These are phyloP conservation scores for Eupithecia tripunctaria DNA, from an alignment of 2,888 invertebrate species.

Conservation along the genomic window DNA sequence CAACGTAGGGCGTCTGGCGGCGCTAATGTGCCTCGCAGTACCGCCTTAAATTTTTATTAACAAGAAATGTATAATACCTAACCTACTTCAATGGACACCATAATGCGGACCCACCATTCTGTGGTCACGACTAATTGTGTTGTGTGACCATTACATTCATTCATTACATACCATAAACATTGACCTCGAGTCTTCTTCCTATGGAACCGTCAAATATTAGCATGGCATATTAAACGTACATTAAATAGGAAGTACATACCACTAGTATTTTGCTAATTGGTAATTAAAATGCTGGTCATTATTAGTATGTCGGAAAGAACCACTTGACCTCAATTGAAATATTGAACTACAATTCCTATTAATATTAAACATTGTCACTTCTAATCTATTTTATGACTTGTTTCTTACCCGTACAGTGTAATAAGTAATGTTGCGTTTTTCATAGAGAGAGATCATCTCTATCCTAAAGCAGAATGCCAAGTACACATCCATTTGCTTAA, in stretches of 20 bases:
- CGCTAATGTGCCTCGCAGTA: no score
- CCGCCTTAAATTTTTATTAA: background rate
- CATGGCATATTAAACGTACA: background rate
- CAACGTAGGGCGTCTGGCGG: no score
- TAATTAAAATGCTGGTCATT: conserved; percentile 16
- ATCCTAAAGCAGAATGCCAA: no score
- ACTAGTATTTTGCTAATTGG: conserved; percentile 1
- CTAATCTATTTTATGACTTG: conserved; percentile 4
- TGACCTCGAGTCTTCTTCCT: conserved; percentile 1
- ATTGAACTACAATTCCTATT: conserved; percentile 2
- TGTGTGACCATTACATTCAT: background rate
- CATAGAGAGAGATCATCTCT: no score
- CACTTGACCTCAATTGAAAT: conserved; percentile 17
- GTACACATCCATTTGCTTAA: no score
- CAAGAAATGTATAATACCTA: background rate
- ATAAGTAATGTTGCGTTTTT: no score
- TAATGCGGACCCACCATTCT: background rate
- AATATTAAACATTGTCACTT: background rate
- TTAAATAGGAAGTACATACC: background rate
- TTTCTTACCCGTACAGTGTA: background rate
- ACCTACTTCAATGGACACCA: background rate
- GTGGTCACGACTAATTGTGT: background rate
- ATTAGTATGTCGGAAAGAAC: conserved; percentile 12
- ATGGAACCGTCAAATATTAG: background rate
- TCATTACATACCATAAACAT: background rate